Conservation (phyloP, 2,113 vertebrate species). For the Ammodytes dubius region DNA sequence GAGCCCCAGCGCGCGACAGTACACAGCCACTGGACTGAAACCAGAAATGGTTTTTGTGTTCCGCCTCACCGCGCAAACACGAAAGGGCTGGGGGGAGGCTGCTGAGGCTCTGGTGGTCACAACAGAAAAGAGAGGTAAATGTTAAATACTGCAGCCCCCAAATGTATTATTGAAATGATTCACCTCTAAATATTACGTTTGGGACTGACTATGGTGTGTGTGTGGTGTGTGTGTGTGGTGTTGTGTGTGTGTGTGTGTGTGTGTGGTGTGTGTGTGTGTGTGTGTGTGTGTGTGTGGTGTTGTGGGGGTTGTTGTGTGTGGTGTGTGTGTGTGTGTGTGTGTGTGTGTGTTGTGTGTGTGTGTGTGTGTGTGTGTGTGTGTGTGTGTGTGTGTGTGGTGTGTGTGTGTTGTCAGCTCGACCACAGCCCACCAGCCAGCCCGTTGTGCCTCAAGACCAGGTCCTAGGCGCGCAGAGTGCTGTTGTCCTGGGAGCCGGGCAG, state of each 20-base stretch:
- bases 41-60: constrained; percentile 94
- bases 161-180: constrained; percentile 22
- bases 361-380: background rate
- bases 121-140: constrained; percentile 95
- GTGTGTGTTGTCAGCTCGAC: constrained; percentile 85
- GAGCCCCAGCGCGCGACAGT: constrained; percentile 91
- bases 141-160: constrained; percentile 10
- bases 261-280: constrained; percentile 4
- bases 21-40: constrained; percentile 89
- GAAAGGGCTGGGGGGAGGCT: constrained; percentile 97
- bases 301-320: too few species aligned
- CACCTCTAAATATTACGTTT: constrained; percentile 30
- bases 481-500: constrained; percentile 97
- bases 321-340: too few species aligned
- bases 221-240: constrained; percentile 28
- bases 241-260: too few species aligned
- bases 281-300: constrained; percentile 32
- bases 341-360: too few species aligned
- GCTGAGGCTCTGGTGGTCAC: constrained; percentile 96
- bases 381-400: constrained; percentile 30
- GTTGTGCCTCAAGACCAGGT: constrained; percentile 86
- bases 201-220: constrained; percentile 10
- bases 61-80: constrained; percentile 94
- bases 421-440: constrained; percentile 93
- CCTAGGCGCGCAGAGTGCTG: constrained; percentile 88